Evolutionary conservation across 2,113 vertebrate species (phyloP), one percentile per base, ranked within the genome.

Genomic region (Tonatia bakeri): DNA sequence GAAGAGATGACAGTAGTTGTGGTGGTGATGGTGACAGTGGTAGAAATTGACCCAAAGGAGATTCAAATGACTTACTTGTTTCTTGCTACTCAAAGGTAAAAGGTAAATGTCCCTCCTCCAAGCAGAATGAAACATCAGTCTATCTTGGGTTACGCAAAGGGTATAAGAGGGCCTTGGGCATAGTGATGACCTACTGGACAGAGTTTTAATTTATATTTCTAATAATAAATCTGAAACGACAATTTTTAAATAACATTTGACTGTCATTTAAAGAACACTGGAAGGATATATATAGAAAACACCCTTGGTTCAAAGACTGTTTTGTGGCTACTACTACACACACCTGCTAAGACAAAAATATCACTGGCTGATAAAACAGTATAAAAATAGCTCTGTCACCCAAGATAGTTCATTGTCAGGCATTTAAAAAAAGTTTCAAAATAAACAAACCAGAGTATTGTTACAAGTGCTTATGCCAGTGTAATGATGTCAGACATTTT

Each of bases 401-500:
- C 50, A 91, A 93, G 69, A 72, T 47, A 80, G 73, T 59, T 96
- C 77, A 81, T 96, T 91, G 95, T 95, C 89, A 84, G 85, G 64
- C 61, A 90, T 82, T 86, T 69, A 50, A 86, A 79, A 81, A 87
- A 45, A n/a, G 61, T 88, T 80, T 89, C 75, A 73, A 94, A 92
- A 45, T 75, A 86, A 95, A 90, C 86, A 95, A 50, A 67, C 28
- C 16, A 64, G 54, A 17, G 43, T 36, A 38, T 81, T 84, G 20
- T 95, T 69, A 73, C 59, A 92, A 90, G 54, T 26, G 80, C 84
- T 65, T 69, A 83, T 19, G 91, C 43, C 75, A 73, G 88, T 59
- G 70, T 31, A 36, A 26, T 98, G 92, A 98, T 75, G 52, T 47
- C 96, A 83, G n/a, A 54, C 95, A n/a, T 94, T 90, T 96, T 83